Evolutionary conservation across 1,140 invertebrate genomes (phyloP).

Genomic region (Leptoteleia sp.): DNA sequence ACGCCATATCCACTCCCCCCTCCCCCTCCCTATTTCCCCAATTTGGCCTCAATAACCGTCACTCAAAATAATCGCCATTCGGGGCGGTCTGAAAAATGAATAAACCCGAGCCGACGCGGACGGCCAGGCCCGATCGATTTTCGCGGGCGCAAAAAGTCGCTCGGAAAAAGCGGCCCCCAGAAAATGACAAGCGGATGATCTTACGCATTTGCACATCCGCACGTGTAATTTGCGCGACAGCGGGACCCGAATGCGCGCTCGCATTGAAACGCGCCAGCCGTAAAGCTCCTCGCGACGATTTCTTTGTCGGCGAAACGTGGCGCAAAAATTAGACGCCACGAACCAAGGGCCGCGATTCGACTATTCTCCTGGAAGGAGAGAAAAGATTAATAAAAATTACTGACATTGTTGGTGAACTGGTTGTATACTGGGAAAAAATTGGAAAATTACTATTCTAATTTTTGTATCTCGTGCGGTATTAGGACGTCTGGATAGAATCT

Average conservation of each 20-base stretch:
- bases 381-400: too few species aligned
- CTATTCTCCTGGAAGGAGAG: conserved; percentile 34
- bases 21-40: too few species aligned
- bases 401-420: too few species aligned
- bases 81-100: conserved; percentile 23
- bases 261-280: conserved; percentile 37
- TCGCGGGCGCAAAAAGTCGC: conserved; percentile 21
- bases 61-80: conserved; percentile 27
- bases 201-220: conserved; percentile 30
- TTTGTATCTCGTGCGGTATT: too few species aligned
- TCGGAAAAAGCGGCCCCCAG: conserved; percentile 15
- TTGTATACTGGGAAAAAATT: too few species aligned
- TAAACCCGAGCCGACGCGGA: conserved; percentile 8
- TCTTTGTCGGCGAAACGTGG: conserved; percentile 52
- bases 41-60: conserved; percentile 15
- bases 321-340: conserved; percentile 64
- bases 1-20: too few species aligned
- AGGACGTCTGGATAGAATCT: too few species aligned
- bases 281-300: conserved; percentile 46
- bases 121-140: conserved; percentile 8
- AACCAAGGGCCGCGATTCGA: conserved; percentile 53
- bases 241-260: conserved; percentile 7
- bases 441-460: too few species aligned
- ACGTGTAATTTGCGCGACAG: conserved; percentile 28
- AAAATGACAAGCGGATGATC: conserved; percentile 40